Evolutionary conservation across 2,888 invertebrate genomes (phyloP).

Genomic region (Platynereis dumerilii): DNA sequence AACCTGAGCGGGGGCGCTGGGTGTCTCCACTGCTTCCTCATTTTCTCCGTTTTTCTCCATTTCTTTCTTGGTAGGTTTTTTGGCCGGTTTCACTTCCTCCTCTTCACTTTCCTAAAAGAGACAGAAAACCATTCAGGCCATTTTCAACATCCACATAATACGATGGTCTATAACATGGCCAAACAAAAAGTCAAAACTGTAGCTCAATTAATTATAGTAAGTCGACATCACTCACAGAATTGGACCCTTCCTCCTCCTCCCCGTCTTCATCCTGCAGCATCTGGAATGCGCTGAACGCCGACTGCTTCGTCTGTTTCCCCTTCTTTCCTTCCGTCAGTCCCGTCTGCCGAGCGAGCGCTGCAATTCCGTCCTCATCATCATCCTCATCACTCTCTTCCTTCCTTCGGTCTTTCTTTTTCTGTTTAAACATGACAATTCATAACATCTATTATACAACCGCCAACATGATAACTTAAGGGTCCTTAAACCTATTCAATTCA

Average conservation of each 20-base stretch:
- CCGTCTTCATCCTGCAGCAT: conserved; percentile 27
- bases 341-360: not conserved
- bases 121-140: too few species aligned
- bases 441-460: not conserved
- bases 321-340: not conserved
- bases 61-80: conserved; percentile 23
- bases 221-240: not conserved
- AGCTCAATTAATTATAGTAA: too few species aligned
- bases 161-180: too few species aligned
- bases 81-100: conserved; percentile 13
- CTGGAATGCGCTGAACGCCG: conserved; percentile 25
- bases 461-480: too few species aligned
- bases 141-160: too few species aligned
- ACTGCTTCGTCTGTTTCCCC: conserved; percentile 13
- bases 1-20: not conserved
- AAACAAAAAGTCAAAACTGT: too few species aligned
- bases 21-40: conserved; percentile 7
- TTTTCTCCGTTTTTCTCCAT: conserved; percentile 26
- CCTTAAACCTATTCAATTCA: not conserved
- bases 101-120: conserved; percentile 9
- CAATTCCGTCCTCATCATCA: conserved; percentile 23
- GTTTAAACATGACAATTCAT: not conserved
- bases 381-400: conserved; percentile 35
- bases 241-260: conserved; percentile 9
- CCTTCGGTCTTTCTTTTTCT: conserved; percentile 40